Base-by-base conservation (phyloP, 2,113 vertebrate genomes). In the Azemiops feae region DNA sequence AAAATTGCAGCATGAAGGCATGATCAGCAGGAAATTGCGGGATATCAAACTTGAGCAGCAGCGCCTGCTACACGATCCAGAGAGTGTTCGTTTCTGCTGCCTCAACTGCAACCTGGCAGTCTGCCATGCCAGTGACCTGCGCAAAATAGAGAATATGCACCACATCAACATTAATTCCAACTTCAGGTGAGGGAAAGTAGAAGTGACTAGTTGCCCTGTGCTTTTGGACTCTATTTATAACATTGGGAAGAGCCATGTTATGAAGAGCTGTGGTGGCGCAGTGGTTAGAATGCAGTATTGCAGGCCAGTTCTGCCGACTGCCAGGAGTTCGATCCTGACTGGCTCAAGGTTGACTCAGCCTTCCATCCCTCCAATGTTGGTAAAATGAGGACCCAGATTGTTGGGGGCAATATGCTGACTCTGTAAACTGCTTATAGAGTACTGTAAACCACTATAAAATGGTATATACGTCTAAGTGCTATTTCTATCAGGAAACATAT, bases 91-190 rank as follows among this genome's bases (percentile, higher is more conserved):
- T n/a, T 93, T 99, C 4, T 91, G 97, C 94, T 99, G 99, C 1
- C 85, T 98, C 87, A 96, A 96, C 96, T 99, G 99, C 94, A 97
- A 95, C 1, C 0, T 0, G 9, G 52, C 94, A 0, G 98, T 98
- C 94, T 98, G 98, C 94, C 92, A 60, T 0, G 99, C 98, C 91
- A 97, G 95, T 0, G 98, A 99, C 97, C 96, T 99, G 18, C 97
- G 97, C 94, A 96, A 96, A 0, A 96, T 99, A 91, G 99, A 99
- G 81, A 97, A 97, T 5, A 60, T 90, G 0, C 99, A 99, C 95
- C 98, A 98, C 0, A 96, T 99, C 93, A 99, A 98, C 4, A 14
- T 99, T 97, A 99, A 98, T 95, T 96, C 97, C 9, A 81, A 89
- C 3, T 99, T 99, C 64, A 16, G 96, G 99, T 99, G 95, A 98